Evolutionary conservation across 1,140 invertebrate species (phyloP).

Genomic region (Triops longicaudatus): DNA sequence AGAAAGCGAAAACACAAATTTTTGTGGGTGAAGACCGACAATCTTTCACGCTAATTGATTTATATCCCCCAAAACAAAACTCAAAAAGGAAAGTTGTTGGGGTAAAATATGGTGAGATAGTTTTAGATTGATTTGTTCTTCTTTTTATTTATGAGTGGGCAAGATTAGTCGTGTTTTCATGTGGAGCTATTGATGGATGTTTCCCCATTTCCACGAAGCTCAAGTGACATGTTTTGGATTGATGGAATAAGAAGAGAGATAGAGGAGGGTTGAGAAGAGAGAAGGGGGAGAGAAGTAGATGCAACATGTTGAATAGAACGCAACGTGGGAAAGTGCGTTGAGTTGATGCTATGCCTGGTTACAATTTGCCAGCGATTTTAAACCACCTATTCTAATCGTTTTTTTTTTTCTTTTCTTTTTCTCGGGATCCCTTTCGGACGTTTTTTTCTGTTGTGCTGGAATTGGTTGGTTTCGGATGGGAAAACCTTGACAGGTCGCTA

Average conservation of each 20-base stretch:
- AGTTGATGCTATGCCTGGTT: background rate
- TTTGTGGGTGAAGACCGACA: too few relatives aligned
- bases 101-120: too few relatives aligned
- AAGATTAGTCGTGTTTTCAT: too few relatives aligned
- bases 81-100: too few relatives aligned
- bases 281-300: background rate
- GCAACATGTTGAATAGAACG: background rate
- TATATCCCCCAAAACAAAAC: too few relatives aligned
- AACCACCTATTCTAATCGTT: background rate
- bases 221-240: conserved; percentile 9
- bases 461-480: background rate
- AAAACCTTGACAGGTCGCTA: conserved; percentile 21
- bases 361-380: conserved; percentile 17
- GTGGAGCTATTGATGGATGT: too few relatives aligned
- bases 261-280: too few relatives aligned
- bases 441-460: background rate
- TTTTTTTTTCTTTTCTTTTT: conserved; percentile 17
- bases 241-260: background rate
- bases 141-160: too few relatives aligned
- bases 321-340: conserved; percentile 21
- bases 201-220: background rate
- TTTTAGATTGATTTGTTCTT: too few relatives aligned
- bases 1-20: too few relatives aligned
- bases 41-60: too few relatives aligned
- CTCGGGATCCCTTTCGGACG: background rate